A percentile compares a stretch with the other conserved stretches of the same genome.
Evolutionary conservation across 2,888 invertebrate genomes (phyloP).

Genomic region (Lomographa bimaculata): DNA sequence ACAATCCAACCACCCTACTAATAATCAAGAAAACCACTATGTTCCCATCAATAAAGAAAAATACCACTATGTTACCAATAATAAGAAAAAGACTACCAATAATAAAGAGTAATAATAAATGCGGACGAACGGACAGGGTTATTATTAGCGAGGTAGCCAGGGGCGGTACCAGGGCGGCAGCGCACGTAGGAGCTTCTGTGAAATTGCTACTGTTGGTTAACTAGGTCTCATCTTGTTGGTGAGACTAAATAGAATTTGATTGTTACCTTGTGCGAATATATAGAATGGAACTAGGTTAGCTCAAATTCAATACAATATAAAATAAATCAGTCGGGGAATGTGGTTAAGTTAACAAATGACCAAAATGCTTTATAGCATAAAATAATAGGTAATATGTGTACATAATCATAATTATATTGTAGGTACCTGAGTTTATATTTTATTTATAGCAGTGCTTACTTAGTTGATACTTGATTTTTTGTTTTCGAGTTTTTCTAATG

Average conservation of each 20-base stretch:
- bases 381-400: too few relatives aligned
- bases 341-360: too few relatives aligned
- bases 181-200: constrained; percentile 47
- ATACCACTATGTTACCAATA: not conserved
- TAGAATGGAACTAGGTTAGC: too few relatives aligned
- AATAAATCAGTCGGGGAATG: too few relatives aligned
- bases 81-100: constrained; percentile 32
- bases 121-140: constrained; percentile 35
- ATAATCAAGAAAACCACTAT: too few relatives aligned
- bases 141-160: constrained; percentile 47
- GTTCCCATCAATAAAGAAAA: not conserved
- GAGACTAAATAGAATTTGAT: constrained; percentile 18
- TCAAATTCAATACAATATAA: too few relatives aligned
- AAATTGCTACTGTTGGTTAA: constrained; percentile 29
- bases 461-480: too few relatives aligned
- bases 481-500: too few relatives aligned
- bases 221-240: constrained; percentile 8
- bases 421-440: too few relatives aligned
- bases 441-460: not conserved
- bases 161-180: constrained; percentile 51
- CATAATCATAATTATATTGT: too few relatives aligned
- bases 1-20: too few relatives aligned
- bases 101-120: constrained; percentile 47
- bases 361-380: too few relatives aligned
- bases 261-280: constrained; percentile 6